A percentile compares a stretch with the other conserved stretches of the same genome.
Evolutionary conservation across 30 jellyfish, hydroid and myxozoan species (phyloP).

Genomic region (Phacellophora camtschatica): DNA sequence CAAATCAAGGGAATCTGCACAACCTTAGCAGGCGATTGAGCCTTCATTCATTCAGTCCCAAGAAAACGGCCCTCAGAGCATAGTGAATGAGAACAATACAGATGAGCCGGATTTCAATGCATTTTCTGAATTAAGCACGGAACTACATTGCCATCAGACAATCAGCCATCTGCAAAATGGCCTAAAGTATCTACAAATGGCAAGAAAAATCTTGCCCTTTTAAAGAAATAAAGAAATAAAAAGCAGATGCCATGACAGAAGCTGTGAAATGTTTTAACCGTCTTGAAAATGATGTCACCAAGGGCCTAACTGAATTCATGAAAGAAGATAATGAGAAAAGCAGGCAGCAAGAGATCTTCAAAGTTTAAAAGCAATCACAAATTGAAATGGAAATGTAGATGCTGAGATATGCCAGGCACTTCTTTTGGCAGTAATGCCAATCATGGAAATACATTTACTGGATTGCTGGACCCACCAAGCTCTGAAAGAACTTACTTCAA

Average conservation of each 20-base stretch:
- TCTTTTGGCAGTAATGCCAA: background rate
- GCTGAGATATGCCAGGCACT: background rate
- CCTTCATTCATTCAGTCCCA: background rate
- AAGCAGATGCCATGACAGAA: background rate
- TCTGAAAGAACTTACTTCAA: background rate
- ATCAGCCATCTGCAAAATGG: background rate
- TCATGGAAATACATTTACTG: background rate
- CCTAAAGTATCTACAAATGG: background rate
- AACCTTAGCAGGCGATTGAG: conserved; percentile 54
- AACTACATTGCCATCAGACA: background rate
- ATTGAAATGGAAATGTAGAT: background rate
- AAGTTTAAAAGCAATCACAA: background rate
- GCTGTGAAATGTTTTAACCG: conserved; percentile 15
- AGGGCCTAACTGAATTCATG: background rate
- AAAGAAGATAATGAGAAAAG: background rate
- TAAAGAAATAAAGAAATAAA: background rate
- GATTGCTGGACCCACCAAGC: background rate
- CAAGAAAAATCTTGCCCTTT: conserved; percentile 10
- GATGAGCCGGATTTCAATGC: background rate
- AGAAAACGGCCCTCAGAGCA: background rate
- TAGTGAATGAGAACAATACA: too few relatives aligned
- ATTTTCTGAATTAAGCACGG: background rate
- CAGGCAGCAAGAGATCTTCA: background rate
- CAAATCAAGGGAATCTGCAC: conserved; percentile 54
- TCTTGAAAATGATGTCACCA: conserved; percentile 2